Evolutionary conservation across 2,888 invertebrate genomes (phyloP).

Genomic region (Drosophila prostipennis): DNA sequence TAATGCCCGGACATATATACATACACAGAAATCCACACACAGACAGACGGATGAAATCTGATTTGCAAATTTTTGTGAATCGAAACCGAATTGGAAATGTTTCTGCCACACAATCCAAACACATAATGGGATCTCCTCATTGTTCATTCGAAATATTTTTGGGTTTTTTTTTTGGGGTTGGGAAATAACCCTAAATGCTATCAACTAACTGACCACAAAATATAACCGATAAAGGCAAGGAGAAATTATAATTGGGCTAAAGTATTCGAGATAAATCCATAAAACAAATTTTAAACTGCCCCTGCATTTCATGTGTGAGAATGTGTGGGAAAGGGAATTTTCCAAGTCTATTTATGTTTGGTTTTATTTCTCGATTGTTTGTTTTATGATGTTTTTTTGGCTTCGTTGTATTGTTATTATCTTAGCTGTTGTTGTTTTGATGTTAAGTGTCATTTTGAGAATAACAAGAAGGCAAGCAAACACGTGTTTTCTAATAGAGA

Average conservation of each 20-base stretch:
- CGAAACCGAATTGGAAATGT: slow-evolving; percentile 41
- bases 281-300: slow-evolving; percentile 34
- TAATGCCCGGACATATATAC: slow-evolving; percentile 22
- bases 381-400: slow-evolving; percentile 1
- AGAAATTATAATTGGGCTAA: slow-evolving; percentile 39
- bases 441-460: slow-evolving; percentile 10
- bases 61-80: slow-evolving; percentile 37
- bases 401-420: slow-evolving; percentile 11
- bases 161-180: not conserved
- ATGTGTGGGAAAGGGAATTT: slow-evolving; percentile 19
- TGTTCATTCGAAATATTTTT: not conserved
- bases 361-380: slow-evolving; percentile 25
- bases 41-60: slow-evolving; percentile 30
- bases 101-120: slow-evolving; percentile 32
- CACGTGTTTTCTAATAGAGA: not conserved
- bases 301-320: slow-evolving; percentile 24
- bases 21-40: not conserved
- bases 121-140: slow-evolving; percentile 30
- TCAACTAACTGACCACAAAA: too few species aligned
- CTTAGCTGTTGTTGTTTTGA: slow-evolving; percentile 11
- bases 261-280: slow-evolving; percentile 56
- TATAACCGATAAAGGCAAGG: too few species aligned
- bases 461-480: not conserved
- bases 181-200: not conserved
- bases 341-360: slow-evolving; percentile 8